Evolutionary conservation across 2,888 invertebrate genomes (phyloP).

Genomic region (Odiellus spinosus): DNA sequence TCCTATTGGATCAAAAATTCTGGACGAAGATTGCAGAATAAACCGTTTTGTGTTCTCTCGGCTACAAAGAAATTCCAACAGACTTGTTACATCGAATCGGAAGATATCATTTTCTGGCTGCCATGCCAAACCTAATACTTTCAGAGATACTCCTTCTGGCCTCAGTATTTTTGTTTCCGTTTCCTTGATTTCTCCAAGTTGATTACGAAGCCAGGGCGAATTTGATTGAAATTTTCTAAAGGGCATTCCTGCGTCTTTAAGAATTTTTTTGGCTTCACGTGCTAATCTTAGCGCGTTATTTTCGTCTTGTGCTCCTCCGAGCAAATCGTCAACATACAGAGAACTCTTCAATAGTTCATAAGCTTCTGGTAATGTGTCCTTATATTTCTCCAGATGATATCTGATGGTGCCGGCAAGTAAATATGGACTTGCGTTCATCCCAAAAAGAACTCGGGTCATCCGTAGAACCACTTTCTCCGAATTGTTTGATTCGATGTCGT

Average conservation of each 20-base stretch:
- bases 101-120: no score
- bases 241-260: neutral
- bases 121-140: no score
- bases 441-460: neutral
- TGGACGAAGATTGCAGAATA: no score
- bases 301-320: neutral
- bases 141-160: no score
- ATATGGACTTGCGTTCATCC: conserved; percentile 1
- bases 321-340: conserved; percentile 2
- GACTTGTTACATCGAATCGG: no score
- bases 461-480: neutral
- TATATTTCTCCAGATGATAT: conserved; percentile 2
- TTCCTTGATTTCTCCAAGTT: no score
- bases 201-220: neutral
- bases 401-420: conserved; percentile 1
- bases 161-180: no score
- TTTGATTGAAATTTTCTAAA: neutral
- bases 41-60: no score
- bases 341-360: neutral
- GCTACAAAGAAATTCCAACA: no score
- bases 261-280: neutral
- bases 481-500: no score
- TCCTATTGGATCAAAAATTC: no score
- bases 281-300: neutral
- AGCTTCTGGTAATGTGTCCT: neutral